These are phyloP conservation scores for Nomada fabriciana DNA, from an alignment of 2,888 invertebrate genomes.

Conservation along the genomic window DNA sequence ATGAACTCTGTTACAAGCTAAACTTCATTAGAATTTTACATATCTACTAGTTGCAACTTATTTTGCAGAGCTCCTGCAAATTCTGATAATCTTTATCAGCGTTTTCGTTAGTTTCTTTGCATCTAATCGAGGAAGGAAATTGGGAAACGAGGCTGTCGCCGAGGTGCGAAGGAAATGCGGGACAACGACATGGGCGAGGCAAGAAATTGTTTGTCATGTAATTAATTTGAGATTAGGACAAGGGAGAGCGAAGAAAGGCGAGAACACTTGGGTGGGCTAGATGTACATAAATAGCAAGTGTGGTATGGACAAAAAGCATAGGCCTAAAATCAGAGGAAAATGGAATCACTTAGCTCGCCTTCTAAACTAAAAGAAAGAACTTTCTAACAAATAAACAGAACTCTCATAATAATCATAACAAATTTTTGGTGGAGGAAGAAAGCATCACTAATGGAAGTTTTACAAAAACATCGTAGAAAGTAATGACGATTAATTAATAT, in stretches of 20 bases:
- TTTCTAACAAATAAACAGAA: no score
- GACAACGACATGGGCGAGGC: conserved; percentile 41
- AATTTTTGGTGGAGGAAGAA: no score
- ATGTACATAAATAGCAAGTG: conserved; percentile 39
- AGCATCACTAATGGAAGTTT: no score
- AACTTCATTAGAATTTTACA: no score
- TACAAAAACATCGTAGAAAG: no score
- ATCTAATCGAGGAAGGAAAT: conserved; percentile 50
- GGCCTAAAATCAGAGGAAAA: background rate
- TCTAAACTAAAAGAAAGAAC: no score
- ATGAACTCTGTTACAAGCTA: no score
- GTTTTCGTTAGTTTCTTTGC: conserved; percentile 44
- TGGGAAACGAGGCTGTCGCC: conserved; percentile 32
- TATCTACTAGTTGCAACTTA: no score
- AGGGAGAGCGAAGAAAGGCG: conserved; percentile 50
- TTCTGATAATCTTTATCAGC: conserved; percentile 25
- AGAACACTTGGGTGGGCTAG: conserved; percentile 33
- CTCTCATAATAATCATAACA: no score
- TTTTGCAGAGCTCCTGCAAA: background rate
- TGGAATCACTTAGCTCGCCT: background rate
- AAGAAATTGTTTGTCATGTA: conserved; percentile 74
- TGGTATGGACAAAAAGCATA: conserved; percentile 17
- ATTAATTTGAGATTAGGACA: conserved; percentile 76
- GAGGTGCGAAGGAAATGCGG: conserved; percentile 56
- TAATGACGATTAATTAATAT: no score